phyloP scores from a whole-genome alignment of 2,888 invertebrate genomes.

The Ophioninae sp. region DNA sequence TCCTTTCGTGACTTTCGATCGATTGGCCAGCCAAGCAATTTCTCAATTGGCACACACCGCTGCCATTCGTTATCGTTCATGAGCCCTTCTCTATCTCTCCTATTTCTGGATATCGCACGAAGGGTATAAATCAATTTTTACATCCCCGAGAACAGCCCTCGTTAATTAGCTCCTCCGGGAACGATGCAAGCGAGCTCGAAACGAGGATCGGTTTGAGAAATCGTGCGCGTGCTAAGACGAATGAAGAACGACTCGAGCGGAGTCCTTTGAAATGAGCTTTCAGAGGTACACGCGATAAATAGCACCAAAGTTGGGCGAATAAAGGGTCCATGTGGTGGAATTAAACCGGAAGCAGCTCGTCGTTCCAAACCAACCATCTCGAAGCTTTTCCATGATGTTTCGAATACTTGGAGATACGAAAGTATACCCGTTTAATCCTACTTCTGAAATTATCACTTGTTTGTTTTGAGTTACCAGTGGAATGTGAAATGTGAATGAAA shows the following conservation, averaged over 20 bases:
- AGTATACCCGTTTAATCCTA: neutral
- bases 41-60: neutral
- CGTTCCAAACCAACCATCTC: neutral
- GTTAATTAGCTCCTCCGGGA: constrained; percentile 40
- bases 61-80: neutral
- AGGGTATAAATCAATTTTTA: constrained; percentile 10
- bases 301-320: constrained; percentile 31
- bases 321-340: neutral
- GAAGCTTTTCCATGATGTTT: neutral
- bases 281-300: constrained; percentile 50
- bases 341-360: neutral
- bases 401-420: neutral
- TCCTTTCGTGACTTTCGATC: neutral
- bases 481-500: too few species aligned
- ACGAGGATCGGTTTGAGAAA: constrained; percentile 33
- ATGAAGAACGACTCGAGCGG: constrained; percentile 37
- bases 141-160: constrained; percentile 30
- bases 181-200: constrained; percentile 21
- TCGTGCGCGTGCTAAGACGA: constrained; percentile 47
- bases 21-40: neutral
- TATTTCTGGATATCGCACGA: neutral
- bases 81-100: neutral
- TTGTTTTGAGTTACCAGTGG: too few species aligned
- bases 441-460: too few species aligned
- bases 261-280: constrained; percentile 58